These are phyloP conservation scores for Calliopum simillimum DNA, from an alignment of 2,888 invertebrate genomes.

Conservation along the genomic window DNA sequence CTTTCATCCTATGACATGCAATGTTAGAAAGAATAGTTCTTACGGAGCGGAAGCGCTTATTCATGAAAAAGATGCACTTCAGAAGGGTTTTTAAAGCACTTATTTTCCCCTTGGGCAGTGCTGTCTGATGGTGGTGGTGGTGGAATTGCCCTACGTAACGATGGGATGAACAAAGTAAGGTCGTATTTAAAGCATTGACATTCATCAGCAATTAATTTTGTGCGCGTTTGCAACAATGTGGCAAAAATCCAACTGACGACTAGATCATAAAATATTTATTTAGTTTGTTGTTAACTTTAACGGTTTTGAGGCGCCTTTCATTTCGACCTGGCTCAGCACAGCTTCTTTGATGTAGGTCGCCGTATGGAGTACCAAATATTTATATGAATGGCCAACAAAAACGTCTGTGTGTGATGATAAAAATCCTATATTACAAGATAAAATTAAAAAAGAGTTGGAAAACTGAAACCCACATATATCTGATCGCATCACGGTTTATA, in stretches of 20 bases:
- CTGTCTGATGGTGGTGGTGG: background rate
- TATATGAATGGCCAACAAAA: background rate
- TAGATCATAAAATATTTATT: slow-evolving; percentile 56
- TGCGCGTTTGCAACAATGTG: slow-evolving; percentile 63
- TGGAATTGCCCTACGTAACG: slow-evolving; percentile 8
- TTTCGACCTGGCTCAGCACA: background rate
- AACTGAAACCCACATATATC: slow-evolving; percentile 39
- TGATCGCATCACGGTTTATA: slow-evolving; percentile 65
- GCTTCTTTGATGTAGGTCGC: slow-evolving; percentile 39
- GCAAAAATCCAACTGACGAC: slow-evolving; percentile 56
- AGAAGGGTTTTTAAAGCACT: too few relatives aligned
- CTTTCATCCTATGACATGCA: too few relatives aligned
- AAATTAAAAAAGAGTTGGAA: slow-evolving; percentile 8
- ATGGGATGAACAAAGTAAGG: background rate
- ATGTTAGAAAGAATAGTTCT: too few relatives aligned
- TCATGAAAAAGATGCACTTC: too few relatives aligned
- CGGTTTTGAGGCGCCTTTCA: slow-evolving; percentile 30
- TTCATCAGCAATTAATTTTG: slow-evolving; percentile 66
- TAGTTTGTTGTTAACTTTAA: slow-evolving; percentile 37
- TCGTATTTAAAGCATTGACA: slow-evolving; percentile 50
- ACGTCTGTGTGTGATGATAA: background rate
- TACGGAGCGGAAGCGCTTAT: too few relatives aligned
- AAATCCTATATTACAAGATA: background rate
- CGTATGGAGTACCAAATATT: background rate
- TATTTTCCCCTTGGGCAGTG: too few relatives aligned